Base-by-base conservation (phyloP, 2,888 invertebrate species). In the Micoletzkya japonica region DNA sequence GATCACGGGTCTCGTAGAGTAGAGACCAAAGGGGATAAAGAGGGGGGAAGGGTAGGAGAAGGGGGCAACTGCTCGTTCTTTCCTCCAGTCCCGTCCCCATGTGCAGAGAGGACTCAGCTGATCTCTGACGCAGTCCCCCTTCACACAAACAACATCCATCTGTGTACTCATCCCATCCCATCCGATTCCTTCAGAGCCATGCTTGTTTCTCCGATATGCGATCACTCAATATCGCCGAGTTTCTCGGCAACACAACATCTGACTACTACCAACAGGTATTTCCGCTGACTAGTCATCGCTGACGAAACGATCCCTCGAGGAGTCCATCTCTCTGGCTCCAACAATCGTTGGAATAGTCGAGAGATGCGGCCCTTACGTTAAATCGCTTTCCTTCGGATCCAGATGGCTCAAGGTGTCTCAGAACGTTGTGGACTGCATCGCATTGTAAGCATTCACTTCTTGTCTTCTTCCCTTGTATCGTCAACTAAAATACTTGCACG, bases 321-420 rank as follows among this genome's bases (percentile, higher is more conserved):
- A 79, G 58, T 73, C 71, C 28, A 50, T 81, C 36, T 66, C 69
- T 20, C 74, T 82, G 60, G 74, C 70, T 36, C 77, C 78, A 17
- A 76, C 76, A 4, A 70, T 77, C 14, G 57, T 71, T 24, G 81
- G 79, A 10, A 66, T 82, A 26, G 64, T 82, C 17, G 69, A 71
- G 26, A 70, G 81, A 37, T 79, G 77, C 56, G 82, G 82, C 0
- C 73, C 74, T 1, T 74, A 77, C 63, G 59, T 82, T 2, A 39
- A 66, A 24, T 71, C 74, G 17, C 70, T 82, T 17, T 72, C 74
- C 20, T 80, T 83, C 50, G 82, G 81, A 7, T 64, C 70, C n/a
- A 50, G 76, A 56, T 82, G 82, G 82, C 67, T 75, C 36, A 70
- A 72, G 54, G 77, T 83, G 32, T 64, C 76, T 7, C 80, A 77